These are phyloP conservation scores for Calidris pugnax DNA, from an alignment of 2,113 vertebrate species.

Conservation along the genomic window DNA sequence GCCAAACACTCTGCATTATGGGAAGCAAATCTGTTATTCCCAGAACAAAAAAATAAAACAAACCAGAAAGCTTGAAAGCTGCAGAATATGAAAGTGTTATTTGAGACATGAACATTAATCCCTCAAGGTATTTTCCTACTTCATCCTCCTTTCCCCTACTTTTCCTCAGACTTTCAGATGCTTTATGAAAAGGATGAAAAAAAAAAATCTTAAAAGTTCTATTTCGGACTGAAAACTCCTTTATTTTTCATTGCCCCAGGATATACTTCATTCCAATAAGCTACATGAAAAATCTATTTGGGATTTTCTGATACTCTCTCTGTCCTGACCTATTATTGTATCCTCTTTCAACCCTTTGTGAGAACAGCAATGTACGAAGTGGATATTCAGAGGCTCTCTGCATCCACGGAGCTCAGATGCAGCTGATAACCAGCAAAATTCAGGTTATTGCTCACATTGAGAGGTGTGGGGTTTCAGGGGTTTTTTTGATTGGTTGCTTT, in stretches of 20 bases:
- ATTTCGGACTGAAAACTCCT: constrained; percentile 18
- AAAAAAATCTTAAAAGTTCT: background rate
- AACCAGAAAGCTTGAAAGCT: constrained; percentile 6
- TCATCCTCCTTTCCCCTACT: background rate
- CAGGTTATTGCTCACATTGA: background rate
- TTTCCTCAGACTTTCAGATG: constrained; percentile 31
- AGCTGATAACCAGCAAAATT: background rate
- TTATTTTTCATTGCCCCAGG: constrained; percentile 40
- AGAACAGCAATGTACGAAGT: background rate
- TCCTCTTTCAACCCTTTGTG: background rate
- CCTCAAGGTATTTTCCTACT: constrained; percentile 33
- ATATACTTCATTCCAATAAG: constrained; percentile 43
- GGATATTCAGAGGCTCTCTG: background rate
- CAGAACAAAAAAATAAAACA: background rate
- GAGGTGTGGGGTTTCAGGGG: background rate
- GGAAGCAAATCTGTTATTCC: background rate
- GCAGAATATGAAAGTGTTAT: constrained; percentile 15
- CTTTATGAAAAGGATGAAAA: constrained; percentile 10
- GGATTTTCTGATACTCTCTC: constrained; percentile 45
- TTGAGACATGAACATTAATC: constrained; percentile 31
- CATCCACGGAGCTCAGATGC: background rate
- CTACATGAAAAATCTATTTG: constrained; percentile 42
- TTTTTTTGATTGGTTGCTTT: background rate
- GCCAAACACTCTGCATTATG: background rate
- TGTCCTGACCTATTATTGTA: constrained; percentile 33